phyloP scores from a whole-genome alignment of 2,797 vertebrate genomes.

The Pangasius larnaudii region DNA sequence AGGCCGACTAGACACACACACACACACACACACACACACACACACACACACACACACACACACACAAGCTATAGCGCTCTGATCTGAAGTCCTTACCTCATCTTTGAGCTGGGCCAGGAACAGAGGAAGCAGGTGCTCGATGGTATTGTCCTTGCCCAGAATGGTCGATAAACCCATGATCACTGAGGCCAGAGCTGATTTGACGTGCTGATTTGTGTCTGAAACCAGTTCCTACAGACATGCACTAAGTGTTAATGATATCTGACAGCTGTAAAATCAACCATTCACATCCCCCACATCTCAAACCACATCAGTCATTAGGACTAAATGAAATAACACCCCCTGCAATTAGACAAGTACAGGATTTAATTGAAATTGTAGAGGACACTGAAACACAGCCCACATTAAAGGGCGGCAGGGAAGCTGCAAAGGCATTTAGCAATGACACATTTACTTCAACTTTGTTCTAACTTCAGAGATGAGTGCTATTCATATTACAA shows the following conservation, averaged over 20 bases:
- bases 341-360: conserved; percentile 30
- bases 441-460: background rate
- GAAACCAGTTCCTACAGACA: conserved; percentile 81
- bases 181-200: conserved; percentile 86
- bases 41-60: background rate
- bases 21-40: background rate
- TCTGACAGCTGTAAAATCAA: conserved; percentile 37
- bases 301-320: conserved; percentile 16
- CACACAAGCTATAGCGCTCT: background rate
- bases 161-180: conserved; percentile 89
- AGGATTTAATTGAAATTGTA: conserved; percentile 32
- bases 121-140: conserved; percentile 86
- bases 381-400: conserved; percentile 7
- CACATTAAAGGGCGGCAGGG: background rate
- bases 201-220: conserved; percentile 88
- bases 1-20: background rate
- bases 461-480: background rate
- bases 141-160: conserved; percentile 87
- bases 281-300: conserved; percentile 15
- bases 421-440: background rate
- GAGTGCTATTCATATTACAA: background rate
- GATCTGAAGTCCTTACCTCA: conserved; percentile 73
- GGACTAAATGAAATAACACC: conserved; percentile 32
- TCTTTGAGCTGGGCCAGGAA: conserved; percentile 89
- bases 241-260: conserved; percentile 21